These are phyloP conservation scores for Trichacis sp. DNA, from an alignment of 2,888 invertebrate genomes.

Conservation along the genomic window DNA sequence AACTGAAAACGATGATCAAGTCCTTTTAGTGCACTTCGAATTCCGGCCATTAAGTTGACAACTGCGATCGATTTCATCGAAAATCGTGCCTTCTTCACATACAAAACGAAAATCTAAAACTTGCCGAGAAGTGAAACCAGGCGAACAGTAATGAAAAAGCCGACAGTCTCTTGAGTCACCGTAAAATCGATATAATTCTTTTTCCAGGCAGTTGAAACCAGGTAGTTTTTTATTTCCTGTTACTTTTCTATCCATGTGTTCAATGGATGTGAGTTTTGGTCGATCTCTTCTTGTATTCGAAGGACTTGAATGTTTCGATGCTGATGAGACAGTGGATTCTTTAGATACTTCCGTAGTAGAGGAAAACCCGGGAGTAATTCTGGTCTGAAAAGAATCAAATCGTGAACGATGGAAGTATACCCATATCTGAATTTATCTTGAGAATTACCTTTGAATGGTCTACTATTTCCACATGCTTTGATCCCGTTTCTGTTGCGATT, in stretches of 20 bases:
- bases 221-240: constrained; percentile 47
- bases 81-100: constrained; percentile 72
- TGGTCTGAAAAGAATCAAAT: background rate
- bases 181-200: constrained; percentile 72
- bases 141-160: constrained; percentile 74
- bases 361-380: background rate
- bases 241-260: constrained; percentile 19
- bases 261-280: constrained; percentile 36
- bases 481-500: background rate
- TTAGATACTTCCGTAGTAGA: background rate
- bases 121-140: constrained; percentile 72
- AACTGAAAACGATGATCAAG: constrained; percentile 46
- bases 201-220: constrained; percentile 72
- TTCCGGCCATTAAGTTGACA: constrained; percentile 65
- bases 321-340: no score
- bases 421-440: no score
- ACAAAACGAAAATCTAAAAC: constrained; percentile 74
- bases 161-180: constrained; percentile 73
- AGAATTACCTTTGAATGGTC: constrained; percentile 16
- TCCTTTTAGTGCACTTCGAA: constrained; percentile 56
- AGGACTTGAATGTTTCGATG: no score
- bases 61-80: constrained; percentile 71
- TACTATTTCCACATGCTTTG: constrained; percentile 5
- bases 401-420: no score
- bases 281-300: constrained; percentile 2